Percentiles rank a stretch among this genome's conserved stretches.
Conservation (phyloP, 2,113 vertebrate genomes). For the Pelobates fuscus region DNA sequence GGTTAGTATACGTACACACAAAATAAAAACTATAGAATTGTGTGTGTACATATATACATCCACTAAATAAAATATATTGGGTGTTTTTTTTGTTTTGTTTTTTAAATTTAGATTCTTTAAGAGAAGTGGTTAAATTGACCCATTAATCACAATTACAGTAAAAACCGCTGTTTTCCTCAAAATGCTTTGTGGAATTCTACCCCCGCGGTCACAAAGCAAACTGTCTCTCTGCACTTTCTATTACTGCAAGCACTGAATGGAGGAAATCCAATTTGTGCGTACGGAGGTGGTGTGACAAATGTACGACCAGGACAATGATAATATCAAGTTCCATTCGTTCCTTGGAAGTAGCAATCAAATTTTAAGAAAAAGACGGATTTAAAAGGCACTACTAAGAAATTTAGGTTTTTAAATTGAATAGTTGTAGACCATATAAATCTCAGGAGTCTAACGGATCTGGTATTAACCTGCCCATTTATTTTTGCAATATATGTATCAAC, state of each 20-base stretch:
- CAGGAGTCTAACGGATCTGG: background rate
- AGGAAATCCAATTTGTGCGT: constrained; percentile 54
- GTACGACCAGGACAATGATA: constrained; percentile 58
- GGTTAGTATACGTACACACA: too few relatives aligned
- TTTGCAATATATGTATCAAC: too few relatives aligned
- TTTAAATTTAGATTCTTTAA: background rate
- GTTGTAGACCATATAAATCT: background rate
- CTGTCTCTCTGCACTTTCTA: constrained; percentile 40
- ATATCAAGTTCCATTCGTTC: constrained; percentile 55
- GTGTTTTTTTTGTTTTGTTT: background rate
- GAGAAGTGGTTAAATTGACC: too few relatives aligned
- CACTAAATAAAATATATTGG: constrained; percentile 3
- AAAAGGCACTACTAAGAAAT: background rate
- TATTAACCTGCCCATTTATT: background rate
- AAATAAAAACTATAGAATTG: too few relatives aligned
- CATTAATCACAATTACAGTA: constrained; percentile 41
- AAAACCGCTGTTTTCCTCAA: constrained; percentile 47
- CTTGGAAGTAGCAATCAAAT: constrained; percentile 57
- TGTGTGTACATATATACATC: too few relatives aligned
- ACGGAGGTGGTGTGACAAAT: constrained; percentile 51
- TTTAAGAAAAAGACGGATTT: background rate
- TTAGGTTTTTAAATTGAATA: background rate
- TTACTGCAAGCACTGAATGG: constrained; percentile 33
- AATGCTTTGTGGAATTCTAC: constrained; percentile 30
- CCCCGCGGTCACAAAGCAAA: constrained; percentile 42